Evolutionary conservation across 2,113 vertebrate genomes (phyloP).

Genomic region (Marcusenius ussheri): DNA sequence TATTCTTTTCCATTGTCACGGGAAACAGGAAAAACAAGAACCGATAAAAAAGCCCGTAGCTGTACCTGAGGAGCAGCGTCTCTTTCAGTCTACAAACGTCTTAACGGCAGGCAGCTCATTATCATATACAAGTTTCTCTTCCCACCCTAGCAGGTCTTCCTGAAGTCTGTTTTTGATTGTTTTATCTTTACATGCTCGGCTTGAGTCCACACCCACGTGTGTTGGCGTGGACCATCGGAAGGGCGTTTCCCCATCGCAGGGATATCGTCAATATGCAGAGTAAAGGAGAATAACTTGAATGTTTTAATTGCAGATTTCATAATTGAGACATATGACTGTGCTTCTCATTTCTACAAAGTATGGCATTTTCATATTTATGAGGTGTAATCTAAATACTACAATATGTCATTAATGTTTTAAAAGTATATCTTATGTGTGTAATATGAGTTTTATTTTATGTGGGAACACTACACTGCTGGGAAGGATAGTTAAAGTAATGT

Average conservation of each 20-base stretch:
- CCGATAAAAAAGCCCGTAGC: not conserved
- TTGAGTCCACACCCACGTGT: not conserved
- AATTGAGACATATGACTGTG: not conserved
- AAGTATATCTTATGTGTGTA: not conserved
- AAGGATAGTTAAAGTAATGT: not conserved
- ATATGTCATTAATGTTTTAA: not conserved
- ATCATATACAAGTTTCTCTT: not conserved
- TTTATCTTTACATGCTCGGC: not conserved
- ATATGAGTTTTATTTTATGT: not conserved
- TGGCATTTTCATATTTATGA: not conserved
- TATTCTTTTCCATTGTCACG: not conserved
- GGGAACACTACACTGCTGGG: not conserved
- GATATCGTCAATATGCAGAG: not conserved
- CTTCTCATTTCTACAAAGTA: not conserved
- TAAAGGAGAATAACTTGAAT: not conserved
- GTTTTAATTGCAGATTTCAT: not conserved
- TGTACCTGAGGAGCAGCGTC: not conserved
- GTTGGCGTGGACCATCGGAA: not conserved
- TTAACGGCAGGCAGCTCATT: not conserved
- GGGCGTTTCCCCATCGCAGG: not conserved
- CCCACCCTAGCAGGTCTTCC: not conserved
- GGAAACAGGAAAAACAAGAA: slow-evolving; percentile 9
- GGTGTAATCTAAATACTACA: not conserved
- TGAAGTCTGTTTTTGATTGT: not conserved
- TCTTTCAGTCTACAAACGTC: not conserved